phyloP scores from a whole-genome alignment of 92 coral and sea anemone species.

The Phenganax marumi region DNA sequence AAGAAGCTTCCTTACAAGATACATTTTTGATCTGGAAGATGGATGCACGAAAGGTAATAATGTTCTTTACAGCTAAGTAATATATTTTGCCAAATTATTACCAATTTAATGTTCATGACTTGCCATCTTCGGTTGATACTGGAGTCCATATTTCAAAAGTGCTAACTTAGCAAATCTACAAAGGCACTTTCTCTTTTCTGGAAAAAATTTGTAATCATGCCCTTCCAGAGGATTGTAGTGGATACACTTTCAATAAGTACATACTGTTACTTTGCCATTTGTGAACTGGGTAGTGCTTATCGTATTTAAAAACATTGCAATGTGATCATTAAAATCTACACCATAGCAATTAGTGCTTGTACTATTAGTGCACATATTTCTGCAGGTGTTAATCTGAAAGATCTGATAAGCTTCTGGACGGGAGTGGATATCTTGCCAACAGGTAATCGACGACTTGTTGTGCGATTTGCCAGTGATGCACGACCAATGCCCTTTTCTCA shows the following conservation, averaged over 20 bases:
- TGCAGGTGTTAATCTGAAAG: conserved; percentile 13
- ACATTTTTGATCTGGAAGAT: conserved; percentile 6
- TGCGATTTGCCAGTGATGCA: background rate
- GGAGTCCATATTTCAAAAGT: background rate
- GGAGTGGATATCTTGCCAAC: conserved; percentile 6
- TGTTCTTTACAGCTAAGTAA: background rate
- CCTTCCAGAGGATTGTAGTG: too few relatives aligned
- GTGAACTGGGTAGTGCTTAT: background rate
- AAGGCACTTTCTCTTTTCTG: background rate
- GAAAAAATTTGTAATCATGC: background rate
- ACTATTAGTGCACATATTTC: background rate
- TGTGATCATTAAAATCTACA: background rate
- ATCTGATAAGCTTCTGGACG: conserved; percentile 20
- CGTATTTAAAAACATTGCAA: background rate
- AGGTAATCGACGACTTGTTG: conserved; percentile 12
- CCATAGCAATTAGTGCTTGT: background rate
- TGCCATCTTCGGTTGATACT: background rate
- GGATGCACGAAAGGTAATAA: conserved; percentile 7
- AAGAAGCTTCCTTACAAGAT: conserved; percentile 14
- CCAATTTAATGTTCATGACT: background rate
- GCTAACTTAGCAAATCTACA: background rate
- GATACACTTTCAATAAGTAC: too few relatives aligned
- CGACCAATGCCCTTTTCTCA: conserved; percentile 15
- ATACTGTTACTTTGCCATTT: background rate
- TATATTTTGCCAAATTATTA: conserved; percentile 1